Conservation (phyloP, 2,797 vertebrate genomes). For the Galago senegalensis region DNA sequence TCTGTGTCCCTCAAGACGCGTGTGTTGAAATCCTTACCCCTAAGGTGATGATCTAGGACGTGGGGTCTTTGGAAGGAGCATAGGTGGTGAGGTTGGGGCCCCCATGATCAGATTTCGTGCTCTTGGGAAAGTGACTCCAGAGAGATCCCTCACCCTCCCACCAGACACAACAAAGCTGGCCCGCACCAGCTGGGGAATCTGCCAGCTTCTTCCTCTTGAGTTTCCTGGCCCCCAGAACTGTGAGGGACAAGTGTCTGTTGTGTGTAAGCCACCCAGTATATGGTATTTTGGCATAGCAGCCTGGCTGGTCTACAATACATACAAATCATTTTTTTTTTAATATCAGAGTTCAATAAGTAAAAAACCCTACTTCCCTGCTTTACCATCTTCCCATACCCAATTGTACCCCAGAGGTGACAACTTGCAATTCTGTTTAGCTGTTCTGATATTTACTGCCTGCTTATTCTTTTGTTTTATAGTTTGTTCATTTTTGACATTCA, state of each 20-base stretch:
- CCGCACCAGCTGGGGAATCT: too few relatives aligned
- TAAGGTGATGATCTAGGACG: background rate
- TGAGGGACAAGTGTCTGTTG: background rate
- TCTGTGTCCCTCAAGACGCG: background rate
- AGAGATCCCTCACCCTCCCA: background rate
- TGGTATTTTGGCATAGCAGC: background rate
- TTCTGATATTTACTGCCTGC: background rate
- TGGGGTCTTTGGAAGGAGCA: background rate
- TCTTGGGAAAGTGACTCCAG: background rate
- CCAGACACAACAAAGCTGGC: background rate
- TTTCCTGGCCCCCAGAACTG: background rate
- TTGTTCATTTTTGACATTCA: background rate
- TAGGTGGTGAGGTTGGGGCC: background rate
- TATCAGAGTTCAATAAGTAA: background rate
- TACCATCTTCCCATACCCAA: too few relatives aligned
- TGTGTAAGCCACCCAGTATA: background rate
- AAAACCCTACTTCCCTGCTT: background rate
- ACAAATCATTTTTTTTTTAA: conserved; percentile 42
- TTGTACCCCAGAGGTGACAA: background rate
- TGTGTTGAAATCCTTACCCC: background rate
- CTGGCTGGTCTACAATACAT: background rate
- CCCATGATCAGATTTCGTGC: background rate
- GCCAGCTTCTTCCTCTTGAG: background rate
- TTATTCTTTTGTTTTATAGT: background rate
- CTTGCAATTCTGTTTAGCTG: background rate